Evolutionary conservation across 1,140 invertebrate genomes (phyloP), one percentile per base, ranked within the genome.

Genomic region (Ctenoplectra terminalis): DNA sequence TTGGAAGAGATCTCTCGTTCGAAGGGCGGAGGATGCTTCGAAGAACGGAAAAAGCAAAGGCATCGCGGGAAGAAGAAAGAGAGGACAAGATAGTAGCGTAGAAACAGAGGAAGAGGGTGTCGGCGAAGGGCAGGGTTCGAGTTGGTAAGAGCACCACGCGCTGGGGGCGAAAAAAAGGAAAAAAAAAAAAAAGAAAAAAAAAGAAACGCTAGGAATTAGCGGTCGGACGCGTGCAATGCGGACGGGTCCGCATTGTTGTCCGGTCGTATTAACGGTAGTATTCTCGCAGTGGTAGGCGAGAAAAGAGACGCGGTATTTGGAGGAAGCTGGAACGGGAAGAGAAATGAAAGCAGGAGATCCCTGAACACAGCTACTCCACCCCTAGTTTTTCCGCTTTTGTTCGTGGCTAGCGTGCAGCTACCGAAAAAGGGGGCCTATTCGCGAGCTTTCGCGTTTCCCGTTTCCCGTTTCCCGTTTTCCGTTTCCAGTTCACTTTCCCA

Each of bases 171-270:
- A 23, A 9, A 61, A n/a, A n/a, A 11, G 8, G 11, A 1, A 26
- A 0, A 9, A 52, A 52, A 9, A 63, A 23, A 20, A 23, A 8
- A 31, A 20, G 46, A 1, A 4, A 9, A 11, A 1, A 20, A 26
- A 88, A 89, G 88, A 90, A 91, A 90, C 87, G 87, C 84, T 85
- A 88, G 86, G 90, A 91, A 92, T 91, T 91, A 92, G 91, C 84
- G 90, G 88, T 89, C 74, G 86, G 88, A 88, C 90, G 90, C 90
- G 90, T 91, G 90, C 90, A 89, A 88, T 77, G 87, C 75, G 85
- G 80, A 89, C 83, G 77, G 77, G 71, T 63, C 67, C 11, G 90
- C 86, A 91, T 92, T 91, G 91, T 92, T 92, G 89, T 91, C 90
- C 86, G 78, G 86, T 88, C 83, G 86, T 75, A 90, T 91, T 91